Evolutionary conservation across 2,113 vertebrate genomes (phyloP), one percentile per base, ranked within the genome.

Genomic region (Prunella fulvescens): DNA sequence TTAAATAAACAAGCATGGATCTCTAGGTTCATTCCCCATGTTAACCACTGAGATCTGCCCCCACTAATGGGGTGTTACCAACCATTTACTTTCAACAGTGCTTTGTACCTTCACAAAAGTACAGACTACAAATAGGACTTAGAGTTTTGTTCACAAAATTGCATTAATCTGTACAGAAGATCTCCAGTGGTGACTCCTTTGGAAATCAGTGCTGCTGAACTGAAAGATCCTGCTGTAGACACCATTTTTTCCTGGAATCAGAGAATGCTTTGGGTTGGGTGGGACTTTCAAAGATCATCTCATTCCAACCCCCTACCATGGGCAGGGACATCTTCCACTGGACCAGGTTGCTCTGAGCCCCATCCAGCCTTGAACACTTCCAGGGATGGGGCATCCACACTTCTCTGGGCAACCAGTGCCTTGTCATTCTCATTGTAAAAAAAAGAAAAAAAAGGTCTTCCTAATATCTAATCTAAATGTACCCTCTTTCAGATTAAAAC

Each of bases 251-350:
- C 26, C 44, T 4, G 70, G 66, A 77, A 77, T 60, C 40, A 70
- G 3, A 35, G 39, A 77, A 39, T 37, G 19, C 6, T 48, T 64
- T 69, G 54, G 25, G 7, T 85, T 69, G 25, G 15, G 11, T 5
- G 7, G 6, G 25, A 65, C 44, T 45, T 71, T 19, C 6, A 81
- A 85, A 64, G 14, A 28, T 14, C 23, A 51, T 37, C 29, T 70
- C 2, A 0, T 85, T 72, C 40, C 45, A 73, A 1, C 2, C 12
- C 12, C 3, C 10, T 53, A 9, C 23, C 15, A 62, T 7, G 15
- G 45, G 12, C 37, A 86, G 24, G 19, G n/a, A 29, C 11, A 86
- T 2, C 18, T 83, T 74, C 10, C 20, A 71, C n/a, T 28, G 18
- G 2, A 12, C 0, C 10, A 53, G 45, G 14, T 20, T 56, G 29